Evolutionary conservation across 2,113 vertebrate species (phyloP).

Genomic region (Argyrosomus japonicus): DNA sequence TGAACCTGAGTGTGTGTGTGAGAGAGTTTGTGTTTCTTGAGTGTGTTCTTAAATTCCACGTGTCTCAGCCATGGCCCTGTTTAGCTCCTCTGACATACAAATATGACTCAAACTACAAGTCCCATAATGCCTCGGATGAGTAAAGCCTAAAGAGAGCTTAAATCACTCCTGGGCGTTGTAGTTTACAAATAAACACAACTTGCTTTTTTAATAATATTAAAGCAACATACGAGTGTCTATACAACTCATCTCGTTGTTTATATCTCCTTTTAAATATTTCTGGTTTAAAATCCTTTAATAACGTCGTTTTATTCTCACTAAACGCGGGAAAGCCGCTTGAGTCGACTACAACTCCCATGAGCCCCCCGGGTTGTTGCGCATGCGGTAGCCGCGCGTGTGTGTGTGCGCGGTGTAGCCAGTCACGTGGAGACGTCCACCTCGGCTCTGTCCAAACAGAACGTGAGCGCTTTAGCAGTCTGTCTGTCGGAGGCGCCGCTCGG

Average conservation of each 20-base stretch:
- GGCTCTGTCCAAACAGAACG: conserved; percentile 75
- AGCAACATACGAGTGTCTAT: accelerated
- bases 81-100: conserved; percentile 53
- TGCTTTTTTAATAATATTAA: neutral
- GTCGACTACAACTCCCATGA: conserved; percentile 71
- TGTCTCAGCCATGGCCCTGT: conserved; percentile 63
- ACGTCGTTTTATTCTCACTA: neutral
- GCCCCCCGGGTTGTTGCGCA: neutral
- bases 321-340: accelerated
- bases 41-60: conserved; percentile 68
- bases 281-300: neutral
- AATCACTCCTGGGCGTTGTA: conserved; percentile 63
- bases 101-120: conserved; percentile 60
- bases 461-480: conserved; percentile 67
- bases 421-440: conserved; percentile 81
- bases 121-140: conserved; percentile 32
- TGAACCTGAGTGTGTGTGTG: neutral
- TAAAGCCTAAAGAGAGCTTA: neutral
- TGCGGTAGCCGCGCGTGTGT: conserved; percentile 66
- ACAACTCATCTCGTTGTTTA: accelerated
- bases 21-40: neutral
- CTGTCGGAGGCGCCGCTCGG: conserved; percentile 68
- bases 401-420: conserved; percentile 77
- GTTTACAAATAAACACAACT: conserved; percentile 16
- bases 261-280: accelerated